Conservation (phyloP, 2,888 invertebrate species). For the Chorisops tibialis region DNA sequence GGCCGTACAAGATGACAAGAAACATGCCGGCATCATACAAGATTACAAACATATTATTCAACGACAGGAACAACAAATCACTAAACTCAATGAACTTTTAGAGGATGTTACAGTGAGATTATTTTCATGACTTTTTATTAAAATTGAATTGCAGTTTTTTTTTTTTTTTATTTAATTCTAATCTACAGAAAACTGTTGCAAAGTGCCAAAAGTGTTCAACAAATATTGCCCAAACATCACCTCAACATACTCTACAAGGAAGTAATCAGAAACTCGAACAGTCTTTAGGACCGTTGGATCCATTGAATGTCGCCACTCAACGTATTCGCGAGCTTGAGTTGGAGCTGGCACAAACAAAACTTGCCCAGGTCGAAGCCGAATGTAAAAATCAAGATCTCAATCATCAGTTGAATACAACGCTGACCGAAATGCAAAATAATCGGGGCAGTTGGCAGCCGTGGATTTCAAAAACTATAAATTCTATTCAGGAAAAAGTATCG, state of each 20-base stretch:
- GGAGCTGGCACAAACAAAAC: slow-evolving; percentile 93
- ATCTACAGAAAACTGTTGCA: slow-evolving; percentile 53
- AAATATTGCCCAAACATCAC: slow-evolving; percentile 34
- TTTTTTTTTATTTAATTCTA: slow-evolving; percentile 8
- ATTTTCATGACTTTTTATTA: not conserved
- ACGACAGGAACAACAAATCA: slow-evolving; percentile 77
- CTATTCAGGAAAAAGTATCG: slow-evolving; percentile 51
- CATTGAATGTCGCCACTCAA: slow-evolving; percentile 46
- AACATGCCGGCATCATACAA: slow-evolving; percentile 76
- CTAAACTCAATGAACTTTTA: slow-evolving; percentile 58
- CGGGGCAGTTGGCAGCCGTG: slow-evolving; percentile 77
- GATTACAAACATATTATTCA: slow-evolving; percentile 93
- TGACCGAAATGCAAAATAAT: slow-evolving; percentile 66
- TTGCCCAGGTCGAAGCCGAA: slow-evolving; percentile 95
- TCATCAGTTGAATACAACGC: slow-evolving; percentile 81
- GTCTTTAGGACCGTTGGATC: slow-evolving; percentile 49
- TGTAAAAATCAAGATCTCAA: slow-evolving; percentile 93
- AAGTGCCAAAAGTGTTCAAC: slow-evolving; percentile 56
- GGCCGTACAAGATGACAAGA: slow-evolving; percentile 67
- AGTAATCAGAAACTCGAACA: slow-evolving; percentile 39
- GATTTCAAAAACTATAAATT: slow-evolving; percentile 83
- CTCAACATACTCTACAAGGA: slow-evolving; percentile 28
- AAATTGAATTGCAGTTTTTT: not conserved
- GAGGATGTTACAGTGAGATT: slow-evolving; percentile 58
- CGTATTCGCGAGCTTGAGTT: slow-evolving; percentile 87